Conservation (phyloP, 2,113 vertebrate species). For the Sciurus niger region DNA sequence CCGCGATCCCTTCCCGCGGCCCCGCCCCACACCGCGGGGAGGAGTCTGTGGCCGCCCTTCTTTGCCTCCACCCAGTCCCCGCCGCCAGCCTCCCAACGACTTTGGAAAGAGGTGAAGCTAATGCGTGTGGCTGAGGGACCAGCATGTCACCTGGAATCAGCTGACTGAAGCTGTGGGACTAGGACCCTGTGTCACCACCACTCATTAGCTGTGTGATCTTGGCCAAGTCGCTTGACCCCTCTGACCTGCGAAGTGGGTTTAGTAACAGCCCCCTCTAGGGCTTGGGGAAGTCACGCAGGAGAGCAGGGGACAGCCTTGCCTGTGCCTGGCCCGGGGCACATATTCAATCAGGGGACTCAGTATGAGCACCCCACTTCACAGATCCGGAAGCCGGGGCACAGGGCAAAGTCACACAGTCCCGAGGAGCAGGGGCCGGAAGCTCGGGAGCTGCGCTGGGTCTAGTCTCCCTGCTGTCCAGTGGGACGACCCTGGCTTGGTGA, state of each 20-base stretch:
- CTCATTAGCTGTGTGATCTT: background rate
- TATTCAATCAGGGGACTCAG: background rate
- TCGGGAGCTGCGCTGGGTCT: background rate
- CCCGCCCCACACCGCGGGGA: background rate
- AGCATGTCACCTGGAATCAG: background rate
- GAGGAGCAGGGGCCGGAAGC: background rate
- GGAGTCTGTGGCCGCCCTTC: too few relatives aligned
- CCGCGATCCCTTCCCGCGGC: background rate
- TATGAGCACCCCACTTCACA: background rate
- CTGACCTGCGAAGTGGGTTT: background rate
- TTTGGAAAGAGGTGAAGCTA: background rate
- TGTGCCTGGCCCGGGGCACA: background rate
- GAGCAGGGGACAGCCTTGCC: background rate
- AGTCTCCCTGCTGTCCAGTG: background rate
- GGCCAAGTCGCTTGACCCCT: background rate
- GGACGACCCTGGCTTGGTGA: background rate
- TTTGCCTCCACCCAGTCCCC: background rate
- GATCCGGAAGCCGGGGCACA: background rate
- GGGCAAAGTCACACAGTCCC: too few relatives aligned
- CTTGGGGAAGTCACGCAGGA: background rate
- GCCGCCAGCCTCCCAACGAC: rapidly evolving
- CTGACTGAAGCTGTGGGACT: background rate
- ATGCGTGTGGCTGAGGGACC: background rate
- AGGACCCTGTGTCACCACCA: background rate
- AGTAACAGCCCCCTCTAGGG: background rate